Evolutionary conservation across 2,113 vertebrate species (phyloP).

Genomic region (Paralichthys olivaceus): DNA sequence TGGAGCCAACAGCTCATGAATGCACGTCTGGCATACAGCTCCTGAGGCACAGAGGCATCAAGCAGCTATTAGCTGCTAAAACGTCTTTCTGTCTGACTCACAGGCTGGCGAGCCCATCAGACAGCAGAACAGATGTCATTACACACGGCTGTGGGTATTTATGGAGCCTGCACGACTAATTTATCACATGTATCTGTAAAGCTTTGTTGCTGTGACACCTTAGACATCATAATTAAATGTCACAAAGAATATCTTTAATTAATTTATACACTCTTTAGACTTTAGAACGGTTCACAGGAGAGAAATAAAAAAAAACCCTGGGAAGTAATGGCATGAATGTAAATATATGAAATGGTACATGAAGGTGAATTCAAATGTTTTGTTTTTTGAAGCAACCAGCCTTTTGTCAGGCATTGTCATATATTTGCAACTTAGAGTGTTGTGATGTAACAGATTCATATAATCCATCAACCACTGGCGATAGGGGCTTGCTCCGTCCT

Average conservation of each 20-base stretch:
- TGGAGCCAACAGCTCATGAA: no score
- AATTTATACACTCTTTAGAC: not conserved
- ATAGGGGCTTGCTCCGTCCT: no score
- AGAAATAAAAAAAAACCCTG: not conserved
- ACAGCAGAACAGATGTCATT: conserved; percentile 3
- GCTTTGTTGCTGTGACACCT: not conserved
- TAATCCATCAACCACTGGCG: no score
- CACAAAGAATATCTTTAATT: not conserved
- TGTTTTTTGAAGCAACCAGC: no score
- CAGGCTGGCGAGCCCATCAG: not conserved
- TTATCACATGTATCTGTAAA: not conserved
- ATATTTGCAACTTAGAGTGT: no score
- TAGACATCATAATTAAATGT: not conserved
- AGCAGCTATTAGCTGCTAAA: not conserved
- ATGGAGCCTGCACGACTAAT: not conserved
- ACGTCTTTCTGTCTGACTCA: not conserved
- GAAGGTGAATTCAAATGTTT: not conserved
- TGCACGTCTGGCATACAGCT: no score
- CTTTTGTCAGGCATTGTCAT: no score
- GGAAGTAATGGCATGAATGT: not conserved
- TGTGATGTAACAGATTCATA: no score
- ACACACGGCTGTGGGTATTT: not conserved
- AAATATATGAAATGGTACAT: no score
- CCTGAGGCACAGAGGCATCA: not conserved
- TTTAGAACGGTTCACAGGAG: not conserved